Conservation (phyloP, 2,797 vertebrate species). For the Acipenser ruthenus region DNA sequence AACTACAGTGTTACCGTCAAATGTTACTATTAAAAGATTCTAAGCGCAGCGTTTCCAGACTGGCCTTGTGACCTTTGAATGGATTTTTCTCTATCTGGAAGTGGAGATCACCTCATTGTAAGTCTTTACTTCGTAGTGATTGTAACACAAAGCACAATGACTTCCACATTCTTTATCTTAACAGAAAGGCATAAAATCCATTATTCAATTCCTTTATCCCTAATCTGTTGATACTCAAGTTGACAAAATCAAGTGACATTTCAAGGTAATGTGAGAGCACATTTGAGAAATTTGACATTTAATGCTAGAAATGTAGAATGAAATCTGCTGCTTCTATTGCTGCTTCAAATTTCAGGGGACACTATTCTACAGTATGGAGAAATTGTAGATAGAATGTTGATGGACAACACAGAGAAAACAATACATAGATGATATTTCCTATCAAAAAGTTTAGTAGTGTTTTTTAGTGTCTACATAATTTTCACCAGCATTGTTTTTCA, state of each 20-base stretch:
- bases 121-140: not conserved
- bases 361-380: too few relatives aligned
- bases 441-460: too few relatives aligned
- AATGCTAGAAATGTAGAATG: not conserved
- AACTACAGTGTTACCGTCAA: too few relatives aligned
- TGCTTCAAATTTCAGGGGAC: too few relatives aligned
- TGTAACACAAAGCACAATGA: not conserved
- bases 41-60: too few relatives aligned
- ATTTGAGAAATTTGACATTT: not conserved
- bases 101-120: not conserved
- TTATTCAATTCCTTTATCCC: not conserved
- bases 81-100: not conserved
- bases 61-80: conserved; percentile 22
- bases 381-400: too few relatives aligned
- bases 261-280: conserved; percentile 1
- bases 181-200: not conserved
- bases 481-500: too few relatives aligned
- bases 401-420: too few relatives aligned
- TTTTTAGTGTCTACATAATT: too few relatives aligned
- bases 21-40: too few relatives aligned
- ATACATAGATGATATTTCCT: too few relatives aligned
- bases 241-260: conserved; percentile 2
- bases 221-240: not conserved
- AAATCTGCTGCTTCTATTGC: too few relatives aligned
- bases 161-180: not conserved